Evolutionary conservation across 1,140 invertebrate genomes (phyloP).

Genomic region (Lasioglossum baleicum): DNA sequence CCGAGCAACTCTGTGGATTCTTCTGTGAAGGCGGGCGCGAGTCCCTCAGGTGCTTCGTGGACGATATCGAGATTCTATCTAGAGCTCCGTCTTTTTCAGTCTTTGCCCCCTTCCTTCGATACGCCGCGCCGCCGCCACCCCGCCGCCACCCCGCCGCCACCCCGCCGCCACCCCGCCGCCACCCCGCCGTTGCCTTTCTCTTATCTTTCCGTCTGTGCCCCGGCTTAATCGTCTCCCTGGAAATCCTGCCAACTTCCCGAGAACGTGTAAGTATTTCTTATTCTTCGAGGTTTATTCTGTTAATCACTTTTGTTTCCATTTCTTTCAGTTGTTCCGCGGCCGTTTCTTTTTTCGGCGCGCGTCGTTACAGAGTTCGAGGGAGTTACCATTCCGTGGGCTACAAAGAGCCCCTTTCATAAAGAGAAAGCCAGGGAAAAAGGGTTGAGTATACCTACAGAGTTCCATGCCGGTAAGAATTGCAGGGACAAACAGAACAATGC

Average conservation of each 20-base stretch:
- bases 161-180: no score
- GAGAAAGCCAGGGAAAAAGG: neutral
- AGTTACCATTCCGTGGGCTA: neutral
- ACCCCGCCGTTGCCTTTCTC: no score
- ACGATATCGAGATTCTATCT: slow-evolving; percentile 26
- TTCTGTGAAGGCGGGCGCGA: slow-evolving; percentile 20
- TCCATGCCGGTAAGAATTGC: neutral
- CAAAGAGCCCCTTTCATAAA: neutral
- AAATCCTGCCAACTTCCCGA: neutral
- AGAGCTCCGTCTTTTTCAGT: neutral
- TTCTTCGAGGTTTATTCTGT: neutral
- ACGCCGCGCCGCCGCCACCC: no score
- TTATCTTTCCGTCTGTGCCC: neutral
- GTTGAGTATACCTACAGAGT: neutral
- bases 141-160: no score
- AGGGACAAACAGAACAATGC: neutral
- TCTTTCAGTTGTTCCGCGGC: neutral
- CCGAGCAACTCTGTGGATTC: slow-evolving; percentile 16
- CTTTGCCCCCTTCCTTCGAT: neutral
- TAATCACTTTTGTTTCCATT: slow-evolving; percentile 2
- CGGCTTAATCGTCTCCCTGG: neutral
- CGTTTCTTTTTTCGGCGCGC: no score
- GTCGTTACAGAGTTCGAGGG: no score
- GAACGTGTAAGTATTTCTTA: neutral
- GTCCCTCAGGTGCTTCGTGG: slow-evolving; percentile 14